Conservation (phyloP, 2,113 vertebrate species). For the Indicator maculatus region DNA sequence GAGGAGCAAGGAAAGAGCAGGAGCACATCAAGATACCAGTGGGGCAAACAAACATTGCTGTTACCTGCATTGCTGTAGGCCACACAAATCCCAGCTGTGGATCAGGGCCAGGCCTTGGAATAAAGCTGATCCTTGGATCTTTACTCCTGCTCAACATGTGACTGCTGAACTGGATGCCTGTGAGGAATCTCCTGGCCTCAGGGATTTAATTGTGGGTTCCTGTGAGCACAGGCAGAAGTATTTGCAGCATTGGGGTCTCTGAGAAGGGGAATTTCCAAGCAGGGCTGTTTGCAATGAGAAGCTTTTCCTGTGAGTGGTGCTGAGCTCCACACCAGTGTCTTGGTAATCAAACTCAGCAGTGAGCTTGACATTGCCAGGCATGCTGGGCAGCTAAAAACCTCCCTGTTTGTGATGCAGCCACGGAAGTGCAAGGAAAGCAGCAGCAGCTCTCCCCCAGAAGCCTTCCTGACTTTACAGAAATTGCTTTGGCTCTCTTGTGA, state of each 20-base stretch:
- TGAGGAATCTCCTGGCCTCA: background rate
- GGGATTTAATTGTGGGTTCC: background rate
- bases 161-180: background rate
- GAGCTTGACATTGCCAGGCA: background rate
- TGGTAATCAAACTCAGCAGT: background rate
- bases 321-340: background rate
- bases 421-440: background rate
- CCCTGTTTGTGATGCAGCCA: background rate
- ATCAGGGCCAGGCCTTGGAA: background rate
- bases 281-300: background rate
- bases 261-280: background rate
- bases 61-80: background rate
- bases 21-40: background rate
- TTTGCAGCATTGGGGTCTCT: background rate
- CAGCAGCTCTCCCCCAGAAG: too few species aligned
- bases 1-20: background rate
- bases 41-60: fast-evolving
- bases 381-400: background rate
- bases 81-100: background rate
- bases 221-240: background rate
- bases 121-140: background rate
- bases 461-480: background rate
- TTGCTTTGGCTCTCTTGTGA: background rate
- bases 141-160: background rate
- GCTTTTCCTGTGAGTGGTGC: background rate